Evolutionary conservation across 2,113 vertebrate species (phyloP), one percentile per base, ranked within the genome.

Genomic region (Indicator maculatus): DNA sequence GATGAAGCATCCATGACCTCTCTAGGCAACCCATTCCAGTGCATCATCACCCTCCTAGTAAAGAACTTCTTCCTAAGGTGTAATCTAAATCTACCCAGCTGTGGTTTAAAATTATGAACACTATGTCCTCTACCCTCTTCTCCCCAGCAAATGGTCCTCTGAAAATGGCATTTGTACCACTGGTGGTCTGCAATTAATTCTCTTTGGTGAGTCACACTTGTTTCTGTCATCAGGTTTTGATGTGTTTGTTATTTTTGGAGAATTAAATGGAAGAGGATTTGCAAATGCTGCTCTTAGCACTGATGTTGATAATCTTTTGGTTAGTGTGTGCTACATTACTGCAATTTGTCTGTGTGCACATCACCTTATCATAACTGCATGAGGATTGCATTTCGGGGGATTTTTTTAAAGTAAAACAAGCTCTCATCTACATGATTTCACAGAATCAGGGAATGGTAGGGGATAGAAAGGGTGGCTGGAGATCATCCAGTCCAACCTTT

Each of bases 121-220:
- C 9, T 52, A 16, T 30, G 5, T 19, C 11, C 26, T 41, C 8
- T 8, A 26, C 3, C 1, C 9, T 59, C 28, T 63, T 12, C 21
- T 93, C 8, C 26, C 28, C 21, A 41, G 18, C 0, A 74, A 82
- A 87, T 4, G 7, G 11, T 44, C 2, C 21, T 24, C 13, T 28
- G 12, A 11, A 50, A 86, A 84, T 23, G 1, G 6, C 16, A 30
- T 17, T 65, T 75, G 2, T 0, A 0, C 2, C 3, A 1, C 16
- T 31, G 24, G 23, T 55, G 39, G 56, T 21, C 10, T 59, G 3
- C 2, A 81, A 28, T 59, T 89, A 24, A 24, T 83, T 84, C 2
- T 78, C 17, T 71, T 69, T 39, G 5, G 4, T 38, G 28, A 77
- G 17, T n/a, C 9, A 41, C 11, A 8, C 9, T 63, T 27, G 1